Evolutionary conservation across 2,888 invertebrate species (phyloP).

Genomic region (Dendrolimus pini): DNA sequence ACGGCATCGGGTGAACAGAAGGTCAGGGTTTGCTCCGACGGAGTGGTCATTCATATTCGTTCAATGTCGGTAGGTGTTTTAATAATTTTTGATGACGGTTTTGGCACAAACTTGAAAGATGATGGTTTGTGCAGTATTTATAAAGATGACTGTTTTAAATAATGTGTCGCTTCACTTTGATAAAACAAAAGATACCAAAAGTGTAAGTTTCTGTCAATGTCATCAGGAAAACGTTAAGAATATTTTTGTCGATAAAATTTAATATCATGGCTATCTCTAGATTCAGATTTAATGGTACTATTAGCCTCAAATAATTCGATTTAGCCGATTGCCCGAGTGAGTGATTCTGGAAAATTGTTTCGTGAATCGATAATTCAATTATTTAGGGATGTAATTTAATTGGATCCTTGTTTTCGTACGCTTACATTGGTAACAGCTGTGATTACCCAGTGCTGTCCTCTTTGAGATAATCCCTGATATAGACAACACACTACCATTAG

Average conservation of each 20-base stretch:
- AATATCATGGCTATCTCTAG: background rate
- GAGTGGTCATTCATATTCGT: too few species aligned
- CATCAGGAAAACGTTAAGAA: background rate
- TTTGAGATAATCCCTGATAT: constrained; percentile 27
- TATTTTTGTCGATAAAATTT: background rate
- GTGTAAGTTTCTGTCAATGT: background rate
- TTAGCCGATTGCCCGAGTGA: constrained; percentile 36
- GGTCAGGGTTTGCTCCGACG: too few species aligned
- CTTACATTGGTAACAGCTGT: constrained; percentile 27
- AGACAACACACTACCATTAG: constrained; percentile 6
- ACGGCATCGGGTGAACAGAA: too few species aligned
- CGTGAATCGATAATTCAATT: constrained; percentile 55
- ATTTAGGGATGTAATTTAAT: constrained; percentile 37
- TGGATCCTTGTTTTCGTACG: constrained; percentile 28
- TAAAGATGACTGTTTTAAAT: too few species aligned
- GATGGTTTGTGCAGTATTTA: too few species aligned
- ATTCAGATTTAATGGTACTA: background rate
- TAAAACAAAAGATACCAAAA: too few species aligned
- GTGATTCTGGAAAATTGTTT: constrained; percentile 57
- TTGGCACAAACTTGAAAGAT: too few species aligned
- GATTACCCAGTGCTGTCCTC: constrained; percentile 22
- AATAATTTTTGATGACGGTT: too few species aligned
- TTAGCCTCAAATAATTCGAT: constrained; percentile 30
- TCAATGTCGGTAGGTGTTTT: too few species aligned
- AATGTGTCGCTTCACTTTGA: too few species aligned